These are phyloP conservation scores for Tiliqua scincoides DNA, from an alignment of 2,113 vertebrate genomes.

Conservation along the genomic window DNA sequence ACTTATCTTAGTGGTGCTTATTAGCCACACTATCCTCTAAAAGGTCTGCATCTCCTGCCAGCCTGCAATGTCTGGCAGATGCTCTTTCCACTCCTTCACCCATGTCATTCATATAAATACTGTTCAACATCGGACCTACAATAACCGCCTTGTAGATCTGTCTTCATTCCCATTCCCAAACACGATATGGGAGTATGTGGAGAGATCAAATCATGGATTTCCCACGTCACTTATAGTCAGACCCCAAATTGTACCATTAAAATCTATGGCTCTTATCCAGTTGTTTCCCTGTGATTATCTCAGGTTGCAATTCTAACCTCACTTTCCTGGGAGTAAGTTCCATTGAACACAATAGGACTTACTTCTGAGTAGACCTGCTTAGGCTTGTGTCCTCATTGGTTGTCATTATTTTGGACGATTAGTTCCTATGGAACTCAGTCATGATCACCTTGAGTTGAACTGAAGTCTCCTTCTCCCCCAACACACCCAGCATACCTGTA, in stretches of 20 bases:
- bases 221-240: too few species aligned
- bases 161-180: neutral
- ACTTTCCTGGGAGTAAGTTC: too few species aligned
- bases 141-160: neutral
- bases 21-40: neutral
- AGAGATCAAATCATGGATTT: too few species aligned
- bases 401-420: neutral
- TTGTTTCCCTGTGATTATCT: neutral
- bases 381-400: too few species aligned
- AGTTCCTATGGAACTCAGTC: neutral
- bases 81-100: neutral
- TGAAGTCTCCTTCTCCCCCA: too few species aligned
- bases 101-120: neutral
- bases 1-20: neutral
- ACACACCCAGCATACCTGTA: neutral
- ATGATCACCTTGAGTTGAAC: neutral
- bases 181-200: too few species aligned
- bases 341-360: too few species aligned
- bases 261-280: neutral
- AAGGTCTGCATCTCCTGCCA: neutral
- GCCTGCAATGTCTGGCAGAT: neutral
- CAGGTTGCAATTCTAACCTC: too few species aligned
- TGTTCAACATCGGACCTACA: neutral
- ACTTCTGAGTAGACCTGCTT: too few species aligned
- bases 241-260: neutral